Evolutionary conservation across 2,888 invertebrate genomes (phyloP).

Genomic region (Lobophora halterata): DNA sequence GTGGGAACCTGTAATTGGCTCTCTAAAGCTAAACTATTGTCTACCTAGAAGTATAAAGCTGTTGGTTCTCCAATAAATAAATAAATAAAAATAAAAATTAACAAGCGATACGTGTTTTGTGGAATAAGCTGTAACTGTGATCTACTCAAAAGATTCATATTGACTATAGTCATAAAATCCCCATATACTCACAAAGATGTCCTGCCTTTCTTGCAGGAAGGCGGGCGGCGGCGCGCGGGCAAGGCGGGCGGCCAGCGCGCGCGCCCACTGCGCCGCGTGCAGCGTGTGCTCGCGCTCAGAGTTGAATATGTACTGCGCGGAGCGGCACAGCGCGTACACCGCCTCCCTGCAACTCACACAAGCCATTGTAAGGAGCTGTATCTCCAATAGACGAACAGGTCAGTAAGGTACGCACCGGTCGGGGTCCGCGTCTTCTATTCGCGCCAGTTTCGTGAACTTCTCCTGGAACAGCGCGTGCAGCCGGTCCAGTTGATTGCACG

Average conservation of each 20-base stretch:
- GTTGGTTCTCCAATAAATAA: too few species aligned
- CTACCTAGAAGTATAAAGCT: too few species aligned
- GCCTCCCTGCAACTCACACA: conserved; percentile 38
- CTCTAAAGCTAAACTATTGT: too few species aligned
- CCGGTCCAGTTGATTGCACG: conserved; percentile 70
- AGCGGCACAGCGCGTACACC: conserved; percentile 84
- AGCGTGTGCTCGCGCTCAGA: conserved; percentile 89
- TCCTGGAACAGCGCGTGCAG: conserved; percentile 81
- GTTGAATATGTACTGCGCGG: conserved; percentile 89
- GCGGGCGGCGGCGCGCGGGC: conserved; percentile 46
- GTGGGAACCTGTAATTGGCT: too few species aligned
- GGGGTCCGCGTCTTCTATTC: conserved; percentile 44
- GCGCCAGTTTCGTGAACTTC: conserved; percentile 80
- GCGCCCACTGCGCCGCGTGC: conserved; percentile 90
- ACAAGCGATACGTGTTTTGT: too few species aligned
- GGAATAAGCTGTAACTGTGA: too few species aligned
- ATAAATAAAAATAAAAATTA: too few species aligned
- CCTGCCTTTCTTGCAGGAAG: conserved; percentile 40
- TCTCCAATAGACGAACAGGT: too few species aligned
- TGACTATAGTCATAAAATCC: too few species aligned
- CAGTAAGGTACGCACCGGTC: conserved; percentile 48
- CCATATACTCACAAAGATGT: conserved; percentile 48
- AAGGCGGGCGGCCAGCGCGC: conserved; percentile 80
- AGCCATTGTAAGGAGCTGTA: not conserved
- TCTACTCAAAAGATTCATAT: too few species aligned